Evolutionary conservation across 2,888 invertebrate species (phyloP).

Genomic region (Diloba caeruleocephala): DNA sequence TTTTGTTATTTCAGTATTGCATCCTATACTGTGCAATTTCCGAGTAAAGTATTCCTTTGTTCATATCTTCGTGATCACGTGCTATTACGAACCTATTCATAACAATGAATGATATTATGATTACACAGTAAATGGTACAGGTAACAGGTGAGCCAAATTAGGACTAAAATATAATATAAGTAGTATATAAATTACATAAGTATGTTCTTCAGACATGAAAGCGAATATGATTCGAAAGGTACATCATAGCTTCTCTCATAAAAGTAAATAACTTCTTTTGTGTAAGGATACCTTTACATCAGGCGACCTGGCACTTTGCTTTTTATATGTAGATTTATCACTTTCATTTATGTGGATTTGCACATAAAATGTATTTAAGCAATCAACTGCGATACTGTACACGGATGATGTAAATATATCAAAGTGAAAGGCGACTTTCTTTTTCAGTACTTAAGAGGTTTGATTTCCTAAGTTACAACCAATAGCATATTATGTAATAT

Average conservation of each 20-base stretch:
- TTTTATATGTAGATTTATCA: constrained; percentile 43
- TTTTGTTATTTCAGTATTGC: not conserved
- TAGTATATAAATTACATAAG: constrained; percentile 14
- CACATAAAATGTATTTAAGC: constrained; percentile 46
- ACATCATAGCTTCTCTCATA: constrained; percentile 53
- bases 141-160: constrained; percentile 29
- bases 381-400: constrained; percentile 18
- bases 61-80: constrained; percentile 12
- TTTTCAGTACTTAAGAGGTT: constrained; percentile 15
- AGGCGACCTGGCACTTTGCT: constrained; percentile 48
- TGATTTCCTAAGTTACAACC: not conserved
- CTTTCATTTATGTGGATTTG: constrained; percentile 37
- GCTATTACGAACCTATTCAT: constrained; percentile 27
- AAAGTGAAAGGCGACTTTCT: constrained; percentile 8
- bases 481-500: not conserved
- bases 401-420: constrained; percentile 15
- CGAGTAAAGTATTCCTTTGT: not conserved
- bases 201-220: constrained; percentile 24
- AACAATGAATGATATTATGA: constrained; percentile 22
- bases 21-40: constrained; percentile 3
- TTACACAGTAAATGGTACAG: constrained; percentile 1
- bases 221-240: constrained; percentile 41
- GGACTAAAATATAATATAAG: constrained; percentile 12
- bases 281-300: constrained; percentile 48
- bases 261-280: constrained; percentile 63